Base-by-base conservation (phyloP, 2,113 vertebrate genomes). In the Caracal caracal region DNA sequence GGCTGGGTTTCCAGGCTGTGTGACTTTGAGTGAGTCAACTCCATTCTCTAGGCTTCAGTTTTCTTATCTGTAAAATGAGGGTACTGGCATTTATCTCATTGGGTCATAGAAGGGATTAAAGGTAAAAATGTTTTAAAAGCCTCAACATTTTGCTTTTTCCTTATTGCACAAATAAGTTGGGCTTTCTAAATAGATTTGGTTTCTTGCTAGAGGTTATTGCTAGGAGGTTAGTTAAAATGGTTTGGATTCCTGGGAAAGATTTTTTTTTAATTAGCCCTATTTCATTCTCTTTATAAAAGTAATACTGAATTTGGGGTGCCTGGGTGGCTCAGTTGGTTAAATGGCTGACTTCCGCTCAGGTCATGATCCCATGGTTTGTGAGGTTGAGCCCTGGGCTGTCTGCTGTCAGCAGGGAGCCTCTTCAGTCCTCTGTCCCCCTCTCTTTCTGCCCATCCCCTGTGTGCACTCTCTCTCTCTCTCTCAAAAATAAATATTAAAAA, bases 211-310 rank as follows among this genome's bases (percentile, higher is more conserved):
- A 87, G 53, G 24, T 43, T 28, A 71, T 92, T 33, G 26, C 12
- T 49, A 20, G 7, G 61, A 49, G 0, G 5, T 63, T 83, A 61
- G 26, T 43, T 35, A 79, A 91, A 47, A 56, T 87, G 92, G 37
- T 30, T 75, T 78, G 6, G 40, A 47, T 56, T 79, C 71, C 37
- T 78, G 61, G 51, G 33, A 78, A 12, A 73, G 33, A 56, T 51
- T 79, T 61, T 61, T 4, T 53, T 53, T 17, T 17, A 17, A 73
- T 59, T 22, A 59, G 24, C 5, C 9, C 24, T 59, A 35, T 28
- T 88, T 82, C 68, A 59, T 87, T 61, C 49, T 85, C 85, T 79
- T 84, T 61, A n/a, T 53, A 94, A 91, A 76, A 40, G 17, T 83
- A 61, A 73, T 33, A 84, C 40, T 53, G 51, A 53, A 53, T 53